Evolutionary conservation across 2,888 invertebrate species (phyloP), one percentile per base, ranked within the genome.

Genomic region (Himalopsyche tibetana): DNA sequence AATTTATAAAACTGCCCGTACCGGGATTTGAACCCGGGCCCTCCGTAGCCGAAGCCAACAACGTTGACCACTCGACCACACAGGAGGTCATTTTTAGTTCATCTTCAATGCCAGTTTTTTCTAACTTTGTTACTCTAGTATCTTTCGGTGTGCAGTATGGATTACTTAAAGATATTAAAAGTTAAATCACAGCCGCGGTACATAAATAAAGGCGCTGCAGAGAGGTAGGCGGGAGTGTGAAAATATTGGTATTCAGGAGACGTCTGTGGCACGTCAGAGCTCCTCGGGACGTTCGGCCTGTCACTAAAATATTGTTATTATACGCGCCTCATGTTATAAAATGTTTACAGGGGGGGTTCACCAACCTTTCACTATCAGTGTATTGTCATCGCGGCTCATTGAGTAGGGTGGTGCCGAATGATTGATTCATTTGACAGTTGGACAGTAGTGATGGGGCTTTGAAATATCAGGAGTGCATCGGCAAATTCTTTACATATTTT

Each of bases 231-330:
- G 19, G 28, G 74, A 40, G 69, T 83, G n/a, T 17, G 69, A 79
- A 87, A 45, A 9, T 69, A 84, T 88, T 88, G 28, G 6, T 84
- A 88, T 88, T 86, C 88, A 84, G 28, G 56, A 17, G 84, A 51
- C 88, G 74, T 86, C 56, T 19, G 28, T 63, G 19, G 63, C 63
- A 63, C 63, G 63, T 63, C 63, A 63, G 19, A 63, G 63, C 8
- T 19, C 28, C 15, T 36, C 40, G 69, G 83, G 79, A 88, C 87
- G 87, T 83, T 86, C 81, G 55, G 84, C 74, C 83, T 83, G 84
- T 63, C 63, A 63, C 83, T 88, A 84, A 84, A 88, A 88, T 87
- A 88, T 87, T 84, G 81, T 85, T 85, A 83, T 85, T 85, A 85
- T 36, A 82, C 82, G 74, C 82, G 63, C 63, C 28, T 63, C 63